These are phyloP conservation scores for Hippocampus guttulatus DNA, from an alignment of 2,113 vertebrate species.

Conservation along the genomic window DNA sequence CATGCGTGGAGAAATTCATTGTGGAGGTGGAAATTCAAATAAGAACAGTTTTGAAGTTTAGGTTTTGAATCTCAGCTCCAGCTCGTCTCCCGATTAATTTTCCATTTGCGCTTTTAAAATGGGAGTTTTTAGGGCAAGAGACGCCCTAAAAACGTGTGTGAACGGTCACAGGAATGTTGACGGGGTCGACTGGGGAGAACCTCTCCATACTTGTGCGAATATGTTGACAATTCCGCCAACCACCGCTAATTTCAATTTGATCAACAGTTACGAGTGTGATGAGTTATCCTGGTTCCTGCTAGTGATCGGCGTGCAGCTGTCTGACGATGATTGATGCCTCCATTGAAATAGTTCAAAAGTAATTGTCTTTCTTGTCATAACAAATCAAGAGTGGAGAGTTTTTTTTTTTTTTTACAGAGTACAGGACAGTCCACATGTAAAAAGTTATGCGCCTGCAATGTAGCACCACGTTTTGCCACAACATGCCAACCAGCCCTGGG, in stretches of 20 bases:
- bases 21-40: background rate
- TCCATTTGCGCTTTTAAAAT: no score
- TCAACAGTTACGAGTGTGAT: background rate
- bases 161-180: no score
- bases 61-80: no score
- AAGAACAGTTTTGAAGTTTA: background rate
- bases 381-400: constrained; percentile 39
- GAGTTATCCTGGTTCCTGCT: constrained; percentile 18
- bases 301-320: constrained; percentile 30
- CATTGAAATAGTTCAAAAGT: constrained; percentile 5
- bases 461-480: background rate
- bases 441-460: background rate
- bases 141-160: no score
- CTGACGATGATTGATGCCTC: constrained; percentile 49
- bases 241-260: background rate
- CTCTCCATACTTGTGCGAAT: background rate
- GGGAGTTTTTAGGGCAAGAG: no score
- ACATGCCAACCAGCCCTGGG: no score
- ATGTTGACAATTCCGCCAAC: constrained; percentile 1
- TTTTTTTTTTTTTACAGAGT: background rate
- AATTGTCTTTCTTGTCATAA: constrained; percentile 53
- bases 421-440: background rate
- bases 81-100: no score
- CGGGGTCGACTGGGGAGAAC: no score
- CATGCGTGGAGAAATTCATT: no score